These are phyloP conservation scores for Antheraea yamamai DNA, from an alignment of 2,888 invertebrate species.

Conservation along the genomic window DNA sequence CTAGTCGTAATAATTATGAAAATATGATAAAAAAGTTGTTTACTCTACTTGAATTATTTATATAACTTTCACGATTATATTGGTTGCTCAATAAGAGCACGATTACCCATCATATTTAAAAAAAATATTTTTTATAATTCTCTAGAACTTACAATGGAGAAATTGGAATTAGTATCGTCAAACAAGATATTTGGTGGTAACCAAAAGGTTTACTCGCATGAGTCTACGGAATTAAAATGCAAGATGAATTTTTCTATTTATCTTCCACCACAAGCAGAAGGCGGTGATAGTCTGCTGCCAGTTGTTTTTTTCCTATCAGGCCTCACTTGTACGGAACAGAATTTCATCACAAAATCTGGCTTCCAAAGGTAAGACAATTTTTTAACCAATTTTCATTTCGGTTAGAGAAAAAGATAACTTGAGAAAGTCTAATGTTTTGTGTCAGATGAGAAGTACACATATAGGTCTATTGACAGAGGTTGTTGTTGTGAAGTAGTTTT, in stretches of 20 bases:
- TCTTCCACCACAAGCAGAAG: conserved; percentile 89
- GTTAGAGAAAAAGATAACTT: neutral
- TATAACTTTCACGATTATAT: neutral
- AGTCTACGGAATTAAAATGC: conserved; percentile 90
- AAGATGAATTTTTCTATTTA: conserved; percentile 97
- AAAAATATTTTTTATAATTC: neutral
- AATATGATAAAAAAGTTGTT: neutral
- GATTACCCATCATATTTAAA: neutral
- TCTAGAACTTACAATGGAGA: conserved; percentile 60
- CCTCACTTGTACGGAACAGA: conserved; percentile 96
- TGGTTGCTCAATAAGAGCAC: neutral
- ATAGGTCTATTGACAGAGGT: neutral
- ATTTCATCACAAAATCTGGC: conserved; percentile 97
- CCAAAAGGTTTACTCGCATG: conserved; percentile 92
- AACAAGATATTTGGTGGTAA: conserved; percentile 91
- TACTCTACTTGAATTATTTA: neutral
- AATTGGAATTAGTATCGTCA: conserved; percentile 83
- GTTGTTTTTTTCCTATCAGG: conserved; percentile 95
- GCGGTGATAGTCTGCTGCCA: conserved; percentile 85
- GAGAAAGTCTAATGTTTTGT: neutral
- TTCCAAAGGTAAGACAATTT: conserved; percentile 85
- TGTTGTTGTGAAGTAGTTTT: neutral
- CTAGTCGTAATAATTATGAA: neutral
- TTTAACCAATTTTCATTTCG: neutral
- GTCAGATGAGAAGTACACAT: neutral